Evolutionary conservation across 2,797 vertebrate species (phyloP), one percentile per base, ranked within the genome.

Genomic region (Rhabdophis nuchalis): DNA sequence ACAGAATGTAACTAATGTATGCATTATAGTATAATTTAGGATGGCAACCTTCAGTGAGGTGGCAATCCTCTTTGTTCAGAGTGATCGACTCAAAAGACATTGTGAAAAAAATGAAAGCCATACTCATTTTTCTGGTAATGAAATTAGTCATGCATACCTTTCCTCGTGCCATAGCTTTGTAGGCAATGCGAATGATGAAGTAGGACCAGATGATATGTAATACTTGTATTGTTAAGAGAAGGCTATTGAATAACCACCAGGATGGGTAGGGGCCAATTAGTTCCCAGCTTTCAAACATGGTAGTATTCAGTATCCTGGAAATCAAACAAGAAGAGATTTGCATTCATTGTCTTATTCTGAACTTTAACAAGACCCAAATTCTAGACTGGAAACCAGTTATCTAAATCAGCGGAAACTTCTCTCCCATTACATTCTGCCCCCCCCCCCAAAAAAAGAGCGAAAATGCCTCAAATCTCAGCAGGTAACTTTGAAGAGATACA

Each of bases 211-310:
- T 97, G 96, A 99, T 3, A 32, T 99, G 98, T 91, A 99, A 96
- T 90, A 98, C 89, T 97, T 99, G 99, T 87, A 99, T 94, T 88
- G 98, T 96, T 96, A 99, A 93, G 97, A 99, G 97, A 77, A 99
- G 95, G 68, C 96, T 82, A 89, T 99, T 99, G 97, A 99, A 99
- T 60, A 99, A 93, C 99, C 99, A 99, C 99, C 99, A 99, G n/a
- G 99, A 99, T 0, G 98, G 97, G 90, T 98, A 99, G 0, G 99
- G 99, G 29, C 99, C 99, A 0, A 99, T 97, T 58, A 99, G 95
- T 93, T 98, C 97, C 99, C 99, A 99, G 97, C 99, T 99, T 97
- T 99, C 99, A 97, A 99, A 99, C 90, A 99, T 94, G 5, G 99
- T 99, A 5, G 98, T 98, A 96, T 99, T 99, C 96, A 99, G 95